Evolutionary conservation across 2,797 vertebrate species (phyloP).

Genomic region (Lutjanus campechanus): DNA sequence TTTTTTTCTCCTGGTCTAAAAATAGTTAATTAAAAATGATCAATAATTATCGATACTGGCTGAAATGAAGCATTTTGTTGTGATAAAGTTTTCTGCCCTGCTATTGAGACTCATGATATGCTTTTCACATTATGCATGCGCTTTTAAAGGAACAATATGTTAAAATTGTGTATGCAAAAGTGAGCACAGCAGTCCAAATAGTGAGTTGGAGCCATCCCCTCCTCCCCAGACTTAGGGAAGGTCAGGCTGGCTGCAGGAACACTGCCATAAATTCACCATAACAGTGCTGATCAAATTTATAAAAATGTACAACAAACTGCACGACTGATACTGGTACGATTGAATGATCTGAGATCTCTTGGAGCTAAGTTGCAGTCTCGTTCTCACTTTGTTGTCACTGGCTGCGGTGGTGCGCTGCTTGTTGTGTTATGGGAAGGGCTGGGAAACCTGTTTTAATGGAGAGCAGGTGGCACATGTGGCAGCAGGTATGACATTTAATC

Average conservation of each 20-base stretch:
- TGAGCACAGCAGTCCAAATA: too few species aligned
- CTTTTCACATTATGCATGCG: background rate
- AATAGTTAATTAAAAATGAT: too few species aligned
- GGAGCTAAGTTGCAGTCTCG: background rate
- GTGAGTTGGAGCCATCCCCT: too few species aligned
- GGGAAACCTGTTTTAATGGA: constrained; percentile 7
- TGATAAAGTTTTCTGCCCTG: too few species aligned
- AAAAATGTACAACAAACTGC: background rate
- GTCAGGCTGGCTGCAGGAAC: too few species aligned
- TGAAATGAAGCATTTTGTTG: too few species aligned
- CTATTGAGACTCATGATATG: background rate
- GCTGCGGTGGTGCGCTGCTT: background rate
- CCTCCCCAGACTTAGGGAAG: too few species aligned
- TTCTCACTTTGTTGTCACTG: background rate
- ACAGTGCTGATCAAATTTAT: too few species aligned
- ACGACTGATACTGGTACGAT: too few species aligned
- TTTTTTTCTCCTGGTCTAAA: too few species aligned
- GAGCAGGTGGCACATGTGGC: constrained; percentile 51
- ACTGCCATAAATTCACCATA: background rate
- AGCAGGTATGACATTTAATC: constrained; percentile 68
- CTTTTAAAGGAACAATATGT: background rate
- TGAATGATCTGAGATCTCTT: background rate
- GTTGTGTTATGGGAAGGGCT: background rate
- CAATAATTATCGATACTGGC: too few species aligned
- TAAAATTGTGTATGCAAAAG: too few species aligned